phyloP scores from a whole-genome alignment of 2,113 vertebrate species.

The Sphaerodactylus townsendi region DNA sequence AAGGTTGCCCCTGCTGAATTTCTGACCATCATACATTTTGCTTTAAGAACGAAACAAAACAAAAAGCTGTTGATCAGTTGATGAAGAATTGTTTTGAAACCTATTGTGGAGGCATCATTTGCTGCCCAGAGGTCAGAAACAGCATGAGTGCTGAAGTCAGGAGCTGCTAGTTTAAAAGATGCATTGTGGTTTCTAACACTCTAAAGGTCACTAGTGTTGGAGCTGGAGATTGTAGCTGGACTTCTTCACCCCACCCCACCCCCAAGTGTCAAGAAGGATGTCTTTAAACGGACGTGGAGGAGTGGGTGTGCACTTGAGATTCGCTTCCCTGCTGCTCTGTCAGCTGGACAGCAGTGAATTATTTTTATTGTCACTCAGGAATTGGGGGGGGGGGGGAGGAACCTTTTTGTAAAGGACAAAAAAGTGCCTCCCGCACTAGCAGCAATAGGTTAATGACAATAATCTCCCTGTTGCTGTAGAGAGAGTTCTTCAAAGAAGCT shows the following conservation, averaged over 20 bases:
- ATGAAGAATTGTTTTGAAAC: neutral
- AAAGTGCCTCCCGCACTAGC: fast-evolving
- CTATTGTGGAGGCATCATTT: neutral
- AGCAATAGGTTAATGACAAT: neutral
- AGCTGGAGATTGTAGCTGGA: fast-evolving
- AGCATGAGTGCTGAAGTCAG: neutral
- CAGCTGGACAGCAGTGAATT: neutral
- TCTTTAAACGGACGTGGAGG: neutral
- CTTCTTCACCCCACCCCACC: neutral
- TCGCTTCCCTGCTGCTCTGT: neutral
- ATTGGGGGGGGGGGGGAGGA: neutral
- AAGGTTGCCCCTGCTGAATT: neutral
- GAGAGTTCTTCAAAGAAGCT: fast-evolving
- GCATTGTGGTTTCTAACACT: neutral
- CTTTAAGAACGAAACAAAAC: too few relatives aligned
- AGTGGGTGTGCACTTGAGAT: neutral
- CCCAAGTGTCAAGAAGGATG: fast-evolving
- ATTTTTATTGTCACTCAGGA: neutral
- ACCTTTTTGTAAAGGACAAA: neutral
- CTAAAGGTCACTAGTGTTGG: neutral
- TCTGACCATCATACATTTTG: neutral
- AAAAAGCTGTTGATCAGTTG: neutral
- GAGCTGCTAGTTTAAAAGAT: neutral
- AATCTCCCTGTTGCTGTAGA: neutral
- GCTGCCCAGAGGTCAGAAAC: neutral